Evolutionary conservation across 2,797 vertebrate species (phyloP), one percentile per base, ranked within the genome.

Genomic region (Nyctibius grandis): DNA sequence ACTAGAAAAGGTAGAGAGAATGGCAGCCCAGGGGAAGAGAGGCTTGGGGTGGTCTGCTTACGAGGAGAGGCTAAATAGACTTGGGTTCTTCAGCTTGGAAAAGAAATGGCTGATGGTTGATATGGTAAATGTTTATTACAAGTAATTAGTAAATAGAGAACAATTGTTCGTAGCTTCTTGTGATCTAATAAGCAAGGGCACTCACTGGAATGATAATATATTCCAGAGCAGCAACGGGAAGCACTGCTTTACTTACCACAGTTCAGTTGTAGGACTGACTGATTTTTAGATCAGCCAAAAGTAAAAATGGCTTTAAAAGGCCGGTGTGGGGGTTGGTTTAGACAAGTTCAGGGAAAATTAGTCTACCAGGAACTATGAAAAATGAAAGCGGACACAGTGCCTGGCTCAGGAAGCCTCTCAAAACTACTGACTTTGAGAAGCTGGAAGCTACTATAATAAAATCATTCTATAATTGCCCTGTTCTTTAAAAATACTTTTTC

Each of bases 41-140:
- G 25, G 47, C 31, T 21, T 0, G 25, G 67, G 34, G 19, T 29
- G 65, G 50, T 15, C 80, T 75, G 29, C 57, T 51, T 21, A 34
- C 0, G 1, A 50, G 38, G 81, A 81, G 12, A 53, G 65, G 51
- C n/a, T 48, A 15, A 59, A 69, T 0, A 40, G 26, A 31, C n/a
- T 54, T 42, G 26, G 53, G 18, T 38, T 54, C 59, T 64, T 72
- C 54, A 56, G 34, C 45, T 11, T 56, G 90, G 75, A 29, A 45
- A 67, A 56, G 25, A 69, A 87, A 79, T 2, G 54, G 86, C 88
- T 83, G 63, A 54, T 69, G 78, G 86, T 31, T 51, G 63, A 73
- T 22, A 12, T 16, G 50, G 88, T 51, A 86, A 94, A 76, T 31
- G 63, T 23, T 88, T 85, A 79, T 79, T 84, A n/a, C 31, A 73